These are phyloP conservation scores for Exocentrus adspersus DNA, from an alignment of 2,888 invertebrate species.

Conservation along the genomic window DNA sequence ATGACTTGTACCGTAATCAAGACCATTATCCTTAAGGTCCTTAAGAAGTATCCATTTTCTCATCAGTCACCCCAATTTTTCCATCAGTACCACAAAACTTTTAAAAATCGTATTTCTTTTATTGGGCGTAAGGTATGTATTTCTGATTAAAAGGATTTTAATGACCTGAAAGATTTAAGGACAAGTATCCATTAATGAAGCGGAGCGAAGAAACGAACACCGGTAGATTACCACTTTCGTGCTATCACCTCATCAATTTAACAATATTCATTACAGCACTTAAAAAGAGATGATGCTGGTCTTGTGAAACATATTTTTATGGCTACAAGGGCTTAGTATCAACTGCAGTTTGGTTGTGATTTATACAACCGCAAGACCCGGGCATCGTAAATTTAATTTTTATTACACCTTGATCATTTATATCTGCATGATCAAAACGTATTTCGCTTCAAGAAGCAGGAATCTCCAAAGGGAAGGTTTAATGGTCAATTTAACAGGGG, in stretches of 20 bases:
- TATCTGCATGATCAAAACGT: constrained; percentile 5
- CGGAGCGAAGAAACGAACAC: background rate
- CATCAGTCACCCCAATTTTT: no score
- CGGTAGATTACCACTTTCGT: constrained; percentile 11
- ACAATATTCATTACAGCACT: constrained; percentile 14
- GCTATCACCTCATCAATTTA: constrained; percentile 14
- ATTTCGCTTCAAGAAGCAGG: background rate
- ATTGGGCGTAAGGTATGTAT: no score
- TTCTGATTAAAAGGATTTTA: no score
- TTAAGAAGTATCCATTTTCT: no score
- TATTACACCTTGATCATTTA: constrained; percentile 23
- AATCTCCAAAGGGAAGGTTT: background rate
- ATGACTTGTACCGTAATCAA: no score
- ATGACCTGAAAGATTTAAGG: background rate
- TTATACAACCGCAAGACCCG: constrained; percentile 27
- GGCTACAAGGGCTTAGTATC: constrained; percentile 19
- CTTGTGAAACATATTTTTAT: constrained; percentile 12
- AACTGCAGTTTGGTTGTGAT: constrained; percentile 20
- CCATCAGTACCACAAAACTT: no score
- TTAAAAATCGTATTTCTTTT: no score
- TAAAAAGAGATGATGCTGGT: constrained; percentile 5
- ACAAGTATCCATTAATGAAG: constrained; percentile 3
- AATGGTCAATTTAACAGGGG: background rate
- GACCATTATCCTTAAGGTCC: no score
- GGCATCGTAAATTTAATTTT: constrained; percentile 28